Percentiles rank a stretch among this genome's conserved stretches.
phyloP scores from a whole-genome alignment of 2,797 vertebrate genomes.

The Mus minutoides region DNA sequence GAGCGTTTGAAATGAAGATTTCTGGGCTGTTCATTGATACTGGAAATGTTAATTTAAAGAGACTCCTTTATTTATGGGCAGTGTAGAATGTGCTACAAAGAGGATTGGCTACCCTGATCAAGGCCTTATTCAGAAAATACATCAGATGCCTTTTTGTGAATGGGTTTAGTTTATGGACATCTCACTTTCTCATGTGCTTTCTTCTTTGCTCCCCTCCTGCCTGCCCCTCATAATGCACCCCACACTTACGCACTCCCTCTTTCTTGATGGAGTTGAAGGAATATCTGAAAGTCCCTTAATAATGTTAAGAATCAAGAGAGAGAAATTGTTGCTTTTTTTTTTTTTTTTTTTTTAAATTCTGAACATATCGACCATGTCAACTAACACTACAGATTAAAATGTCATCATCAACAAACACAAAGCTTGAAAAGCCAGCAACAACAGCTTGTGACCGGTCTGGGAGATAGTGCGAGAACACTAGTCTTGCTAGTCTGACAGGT shows the following conservation, averaged over 20 bases:
- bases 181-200: conserved; percentile 68
- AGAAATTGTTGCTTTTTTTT: conserved; percentile 1
- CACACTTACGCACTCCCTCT: not conserved
- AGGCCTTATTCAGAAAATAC: conserved; percentile 94
- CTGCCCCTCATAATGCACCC: not conserved
- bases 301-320: conserved; percentile 61
- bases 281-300: conserved; percentile 77
- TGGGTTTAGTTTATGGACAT: conserved; percentile 78
- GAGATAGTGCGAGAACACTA: conserved; percentile 12
- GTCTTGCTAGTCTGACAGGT: not conserved
- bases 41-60: conserved; percentile 70
- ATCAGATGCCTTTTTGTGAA: conserved; percentile 89
- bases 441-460: not conserved
- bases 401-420: conserved; percentile 35
- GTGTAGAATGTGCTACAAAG: conserved; percentile 79
- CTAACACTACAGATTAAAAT: conserved; percentile 55
- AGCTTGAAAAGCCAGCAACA: conserved; percentile 50
- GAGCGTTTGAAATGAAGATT: conserved; percentile 95
- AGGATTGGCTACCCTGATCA: conserved; percentile 81
- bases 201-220: conserved; percentile 50
- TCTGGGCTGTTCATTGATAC: conserved; percentile 69
- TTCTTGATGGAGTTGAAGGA: conserved; percentile 36
- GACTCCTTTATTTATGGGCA: conserved; percentile 86
- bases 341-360: not conserved
- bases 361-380: conserved; percentile 51